Evolutionary conservation across 2,888 invertebrate species (phyloP).

Genomic region (Gymnocheta viridis): DNA sequence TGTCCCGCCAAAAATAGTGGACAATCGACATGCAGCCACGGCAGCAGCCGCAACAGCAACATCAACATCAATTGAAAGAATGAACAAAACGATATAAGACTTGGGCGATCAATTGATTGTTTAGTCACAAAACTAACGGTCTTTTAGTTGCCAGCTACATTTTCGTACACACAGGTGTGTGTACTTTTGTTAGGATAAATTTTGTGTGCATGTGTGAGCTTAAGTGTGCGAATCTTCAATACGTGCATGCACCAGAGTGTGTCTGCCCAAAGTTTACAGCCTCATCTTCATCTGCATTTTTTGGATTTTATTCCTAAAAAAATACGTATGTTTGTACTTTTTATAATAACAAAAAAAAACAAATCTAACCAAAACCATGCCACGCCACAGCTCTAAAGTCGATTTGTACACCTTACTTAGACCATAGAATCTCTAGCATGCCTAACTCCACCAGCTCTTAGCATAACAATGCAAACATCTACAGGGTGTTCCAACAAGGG

Average conservation of each 20-base stretch:
- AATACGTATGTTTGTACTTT: neutral
- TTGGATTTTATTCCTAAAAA: conserved; percentile 46
- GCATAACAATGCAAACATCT: neutral
- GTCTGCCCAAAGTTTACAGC: conserved; percentile 42
- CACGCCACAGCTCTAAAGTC: conserved; percentile 60
- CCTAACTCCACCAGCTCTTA: conserved; percentile 38
- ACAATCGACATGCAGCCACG: conserved; percentile 51
- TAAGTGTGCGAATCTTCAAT: conserved; percentile 24
- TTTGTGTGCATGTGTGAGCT: neutral
- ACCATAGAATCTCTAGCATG: conserved; percentile 11
- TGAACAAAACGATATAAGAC: conserved; percentile 54
- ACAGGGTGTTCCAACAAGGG: too few species aligned
- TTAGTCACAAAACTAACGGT: conserved; percentile 70
- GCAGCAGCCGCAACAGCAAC: neutral
- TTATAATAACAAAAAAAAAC: conserved; percentile 33
- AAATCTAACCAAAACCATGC: conserved; percentile 54
- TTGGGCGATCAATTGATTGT: conserved; percentile 69
- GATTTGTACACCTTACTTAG: conserved; percentile 38
- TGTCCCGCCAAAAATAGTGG: conserved; percentile 66
- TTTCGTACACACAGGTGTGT: conserved; percentile 47
- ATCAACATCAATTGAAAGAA: conserved; percentile 8
- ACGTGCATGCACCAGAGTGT: conserved; percentile 26
- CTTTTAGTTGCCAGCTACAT: conserved; percentile 59
- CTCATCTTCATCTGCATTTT: conserved; percentile 71
- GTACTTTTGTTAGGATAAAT: neutral